Evolutionary conservation across 1,140 invertebrate genomes (phyloP).

Genomic region (Carposina sasakii): DNA sequence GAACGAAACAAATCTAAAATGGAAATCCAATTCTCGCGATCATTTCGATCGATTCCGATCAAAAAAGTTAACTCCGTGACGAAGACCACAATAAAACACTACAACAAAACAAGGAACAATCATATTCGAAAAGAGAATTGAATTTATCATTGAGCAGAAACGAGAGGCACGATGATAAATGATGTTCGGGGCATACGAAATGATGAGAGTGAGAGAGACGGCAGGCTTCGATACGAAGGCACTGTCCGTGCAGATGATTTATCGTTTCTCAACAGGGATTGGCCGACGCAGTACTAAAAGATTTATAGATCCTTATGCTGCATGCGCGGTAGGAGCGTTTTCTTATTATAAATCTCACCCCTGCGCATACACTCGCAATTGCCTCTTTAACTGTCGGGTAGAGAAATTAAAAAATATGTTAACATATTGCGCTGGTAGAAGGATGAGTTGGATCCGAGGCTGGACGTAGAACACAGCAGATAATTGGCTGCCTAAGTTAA

Average conservation of each 20-base stretch:
- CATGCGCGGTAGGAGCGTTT: slow-evolving; percentile 66
- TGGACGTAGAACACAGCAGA: slow-evolving; percentile 34
- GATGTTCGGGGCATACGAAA: slow-evolving; percentile 38
- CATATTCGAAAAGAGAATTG: slow-evolving; percentile 71
- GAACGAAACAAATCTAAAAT: slow-evolving; percentile 55
- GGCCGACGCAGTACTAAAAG: slow-evolving; percentile 66
- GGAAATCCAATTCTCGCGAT: slow-evolving; percentile 69
- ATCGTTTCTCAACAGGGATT: slow-evolving; percentile 70
- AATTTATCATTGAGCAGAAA: slow-evolving; percentile 69
- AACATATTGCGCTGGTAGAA: slow-evolving; percentile 51
- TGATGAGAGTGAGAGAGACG: slow-evolving; percentile 50
- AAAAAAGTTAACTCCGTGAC: slow-evolving; percentile 66
- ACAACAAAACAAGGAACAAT: slow-evolving; percentile 69
- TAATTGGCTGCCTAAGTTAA: slow-evolving; percentile 57
- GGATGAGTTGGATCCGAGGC: slow-evolving; percentile 19
- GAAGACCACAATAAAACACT: slow-evolving; percentile 63
- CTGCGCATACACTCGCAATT: slow-evolving; percentile 57
- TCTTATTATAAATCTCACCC: slow-evolving; percentile 69
- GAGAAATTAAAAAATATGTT: slow-evolving; percentile 67
- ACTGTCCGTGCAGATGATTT: slow-evolving; percentile 62
- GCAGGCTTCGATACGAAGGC: slow-evolving; percentile 44
- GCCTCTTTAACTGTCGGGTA: slow-evolving; percentile 46
- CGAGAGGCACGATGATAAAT: slow-evolving; percentile 69
- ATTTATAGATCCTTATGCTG: slow-evolving; percentile 66
- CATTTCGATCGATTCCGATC: slow-evolving; percentile 66